These are phyloP conservation scores for Delphinus delphis DNA, from an alignment of 2,113 vertebrate species.

Conservation along the genomic window DNA sequence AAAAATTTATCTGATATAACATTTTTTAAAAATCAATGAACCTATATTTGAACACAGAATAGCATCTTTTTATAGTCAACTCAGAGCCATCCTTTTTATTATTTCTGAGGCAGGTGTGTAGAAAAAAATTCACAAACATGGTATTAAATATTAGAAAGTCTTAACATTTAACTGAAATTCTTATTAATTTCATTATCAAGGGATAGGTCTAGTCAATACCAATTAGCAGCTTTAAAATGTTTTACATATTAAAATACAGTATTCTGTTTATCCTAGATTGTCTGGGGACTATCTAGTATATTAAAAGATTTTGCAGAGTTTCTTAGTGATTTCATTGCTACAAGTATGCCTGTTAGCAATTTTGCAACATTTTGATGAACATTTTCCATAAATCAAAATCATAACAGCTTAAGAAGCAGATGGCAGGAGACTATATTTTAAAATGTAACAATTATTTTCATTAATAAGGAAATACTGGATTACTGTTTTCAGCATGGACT, in stretches of 20 bases:
- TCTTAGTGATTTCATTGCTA: conserved; percentile 80
- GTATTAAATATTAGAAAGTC: conserved; percentile 67
- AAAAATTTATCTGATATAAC: not conserved
- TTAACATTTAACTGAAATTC: conserved; percentile 63
- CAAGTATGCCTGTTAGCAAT: conserved; percentile 83
- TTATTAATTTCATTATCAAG: conserved; percentile 81
- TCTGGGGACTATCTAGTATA: conserved; percentile 81
- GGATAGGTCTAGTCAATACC: conserved; percentile 68
- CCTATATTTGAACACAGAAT: conserved; percentile 23
- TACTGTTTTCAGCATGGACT: conserved; percentile 74
- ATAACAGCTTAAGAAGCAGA: conserved; percentile 83
- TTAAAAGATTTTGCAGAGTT: conserved; percentile 81
- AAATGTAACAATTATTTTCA: conserved; percentile 83
- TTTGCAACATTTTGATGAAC: conserved; percentile 84
- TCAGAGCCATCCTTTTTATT: not conserved
- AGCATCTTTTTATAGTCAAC: not conserved
- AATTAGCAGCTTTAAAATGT: conserved; percentile 78
- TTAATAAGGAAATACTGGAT: conserved; percentile 78
- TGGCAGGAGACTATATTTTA: conserved; percentile 80
- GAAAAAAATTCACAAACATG: conserved; percentile 30
- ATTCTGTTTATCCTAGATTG: conserved; percentile 83
- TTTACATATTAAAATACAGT: conserved; percentile 82
- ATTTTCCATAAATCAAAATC: conserved; percentile 85
- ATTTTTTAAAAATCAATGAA: not conserved
- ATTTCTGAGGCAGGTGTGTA: not conserved